These are phyloP conservation scores for Galagoides demidoff DNA, from an alignment of 2,797 vertebrate species.

Conservation along the genomic window DNA sequence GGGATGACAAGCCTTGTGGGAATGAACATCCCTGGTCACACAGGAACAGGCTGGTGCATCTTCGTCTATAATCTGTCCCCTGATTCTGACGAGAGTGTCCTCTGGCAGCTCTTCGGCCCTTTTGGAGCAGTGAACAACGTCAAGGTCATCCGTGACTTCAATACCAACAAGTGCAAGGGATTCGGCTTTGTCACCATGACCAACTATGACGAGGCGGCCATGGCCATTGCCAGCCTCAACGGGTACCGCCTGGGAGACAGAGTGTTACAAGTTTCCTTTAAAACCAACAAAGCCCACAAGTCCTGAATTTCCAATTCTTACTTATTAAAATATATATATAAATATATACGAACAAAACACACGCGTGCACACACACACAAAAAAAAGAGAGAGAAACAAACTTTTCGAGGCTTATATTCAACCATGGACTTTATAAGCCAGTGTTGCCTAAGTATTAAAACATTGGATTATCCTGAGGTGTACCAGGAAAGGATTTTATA, in stretches of 20 bases:
- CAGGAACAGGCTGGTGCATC: conserved; percentile 99
- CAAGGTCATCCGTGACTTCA: conserved; percentile 99
- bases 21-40: conserved; percentile 99
- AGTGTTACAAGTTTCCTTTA: conserved; percentile 99
- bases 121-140: conserved; percentile 99
- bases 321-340: conserved; percentile 90
- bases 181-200: conserved; percentile 99
- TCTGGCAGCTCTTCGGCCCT: conserved; percentile 99
- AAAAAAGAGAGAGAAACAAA: conserved; percentile 90
- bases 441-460: conserved; percentile 99
- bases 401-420: conserved; percentile 99
- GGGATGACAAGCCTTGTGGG: conserved; percentile 99
- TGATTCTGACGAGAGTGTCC: conserved; percentile 99
- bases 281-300: conserved; percentile 99
- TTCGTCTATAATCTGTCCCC: conserved; percentile 99
- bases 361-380: conserved; percentile 84
- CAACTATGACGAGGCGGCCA: conserved; percentile 99
- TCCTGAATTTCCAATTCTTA: conserved; percentile 96
- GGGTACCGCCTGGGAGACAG: conserved; percentile 99
- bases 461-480: conserved; percentile 98
- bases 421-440: conserved; percentile 99
- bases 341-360: conserved; percentile 89
- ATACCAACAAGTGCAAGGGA: conserved; percentile 99
- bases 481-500: conserved; percentile 96
- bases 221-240: conserved; percentile 99